These are phyloP conservation scores for Channa argus DNA, from an alignment of 2,113 vertebrate species.

Conservation along the genomic window DNA sequence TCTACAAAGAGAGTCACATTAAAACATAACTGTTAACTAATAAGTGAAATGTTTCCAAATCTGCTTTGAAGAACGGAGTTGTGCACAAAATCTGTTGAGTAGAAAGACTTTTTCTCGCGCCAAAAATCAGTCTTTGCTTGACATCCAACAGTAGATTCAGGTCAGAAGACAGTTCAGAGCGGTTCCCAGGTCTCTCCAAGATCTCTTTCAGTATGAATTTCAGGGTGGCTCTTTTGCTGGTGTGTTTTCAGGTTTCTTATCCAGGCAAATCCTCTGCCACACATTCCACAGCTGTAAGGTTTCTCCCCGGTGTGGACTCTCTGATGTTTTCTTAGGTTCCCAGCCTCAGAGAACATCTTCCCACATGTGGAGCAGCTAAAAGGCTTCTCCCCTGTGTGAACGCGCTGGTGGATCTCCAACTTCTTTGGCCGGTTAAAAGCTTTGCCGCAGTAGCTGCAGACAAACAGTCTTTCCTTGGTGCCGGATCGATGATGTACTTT, in stretches of 20 bases:
- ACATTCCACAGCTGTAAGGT: slow-evolving; percentile 76
- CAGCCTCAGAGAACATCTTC: slow-evolving; percentile 80
- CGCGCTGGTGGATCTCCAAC: slow-evolving; percentile 82
- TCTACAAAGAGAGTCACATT: no score
- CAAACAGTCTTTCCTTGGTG: slow-evolving; percentile 77
- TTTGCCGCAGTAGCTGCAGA: slow-evolving; percentile 81
- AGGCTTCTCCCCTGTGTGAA: slow-evolving; percentile 82
- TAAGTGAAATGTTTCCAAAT: no score
- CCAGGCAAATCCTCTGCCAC: slow-evolving; percentile 79
- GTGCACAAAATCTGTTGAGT: not conserved
- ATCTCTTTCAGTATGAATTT: slow-evolving; percentile 29
- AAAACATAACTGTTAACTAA: no score
- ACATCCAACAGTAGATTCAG: not conserved
- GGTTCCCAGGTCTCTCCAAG: slow-evolving; percentile 3
- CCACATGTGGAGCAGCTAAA: slow-evolving; percentile 82
- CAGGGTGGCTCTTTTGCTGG: slow-evolving; percentile 77
- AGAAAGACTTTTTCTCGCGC: not conserved
- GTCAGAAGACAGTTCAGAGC: not conserved
- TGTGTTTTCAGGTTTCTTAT: slow-evolving; percentile 82
- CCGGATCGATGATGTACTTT: slow-evolving; percentile 21
- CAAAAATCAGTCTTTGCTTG: not conserved
- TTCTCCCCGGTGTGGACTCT: slow-evolving; percentile 81
- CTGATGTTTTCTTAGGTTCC: slow-evolving; percentile 83
- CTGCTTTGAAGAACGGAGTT: not conserved
- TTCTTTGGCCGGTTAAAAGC: slow-evolving; percentile 83